Conservation (phyloP, 2,797 vertebrate genomes). For the Xiphophorus birchmanni region DNA sequence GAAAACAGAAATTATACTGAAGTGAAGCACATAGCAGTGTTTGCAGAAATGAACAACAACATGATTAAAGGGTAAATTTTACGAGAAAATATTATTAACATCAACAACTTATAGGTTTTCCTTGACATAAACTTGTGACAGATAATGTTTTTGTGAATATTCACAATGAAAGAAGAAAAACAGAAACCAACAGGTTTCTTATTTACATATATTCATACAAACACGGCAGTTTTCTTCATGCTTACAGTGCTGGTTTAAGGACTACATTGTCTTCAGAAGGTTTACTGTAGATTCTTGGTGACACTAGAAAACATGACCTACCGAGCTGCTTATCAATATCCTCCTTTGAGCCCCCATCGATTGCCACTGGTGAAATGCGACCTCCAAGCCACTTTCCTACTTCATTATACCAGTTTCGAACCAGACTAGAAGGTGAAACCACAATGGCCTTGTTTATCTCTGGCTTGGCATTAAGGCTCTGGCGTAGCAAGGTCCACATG, state of each 20-base stretch:
- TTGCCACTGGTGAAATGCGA: conserved; percentile 90
- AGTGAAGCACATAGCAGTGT: not conserved
- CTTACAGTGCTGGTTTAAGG: not conserved
- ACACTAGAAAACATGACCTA: conserved; percentile 42
- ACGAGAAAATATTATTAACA: not conserved
- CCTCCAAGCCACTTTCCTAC: conserved; percentile 95
- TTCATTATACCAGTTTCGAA: conserved; percentile 97
- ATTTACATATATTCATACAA: not conserved
- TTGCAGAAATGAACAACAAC: not conserved
- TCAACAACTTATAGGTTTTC: not conserved
- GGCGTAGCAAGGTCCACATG: conserved; percentile 93
- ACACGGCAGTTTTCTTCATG: not conserved
- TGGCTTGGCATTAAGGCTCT: conserved; percentile 90
- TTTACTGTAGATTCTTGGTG: not conserved
- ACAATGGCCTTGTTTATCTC: conserved; percentile 94
- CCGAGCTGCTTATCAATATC: conserved; percentile 91
- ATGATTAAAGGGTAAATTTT: not conserved
- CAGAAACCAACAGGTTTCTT: not conserved
- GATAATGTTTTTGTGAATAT: not conserved
- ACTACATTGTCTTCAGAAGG: not conserved
- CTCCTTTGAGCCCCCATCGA: conserved; percentile 94
- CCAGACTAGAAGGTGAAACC: conserved; percentile 95
- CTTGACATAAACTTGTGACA: not conserved
- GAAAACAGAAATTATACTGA: conserved; percentile 10
- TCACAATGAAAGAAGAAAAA: not conserved